Conservation (phyloP, 2,797 vertebrate species). For the Mycteria americana region DNA sequence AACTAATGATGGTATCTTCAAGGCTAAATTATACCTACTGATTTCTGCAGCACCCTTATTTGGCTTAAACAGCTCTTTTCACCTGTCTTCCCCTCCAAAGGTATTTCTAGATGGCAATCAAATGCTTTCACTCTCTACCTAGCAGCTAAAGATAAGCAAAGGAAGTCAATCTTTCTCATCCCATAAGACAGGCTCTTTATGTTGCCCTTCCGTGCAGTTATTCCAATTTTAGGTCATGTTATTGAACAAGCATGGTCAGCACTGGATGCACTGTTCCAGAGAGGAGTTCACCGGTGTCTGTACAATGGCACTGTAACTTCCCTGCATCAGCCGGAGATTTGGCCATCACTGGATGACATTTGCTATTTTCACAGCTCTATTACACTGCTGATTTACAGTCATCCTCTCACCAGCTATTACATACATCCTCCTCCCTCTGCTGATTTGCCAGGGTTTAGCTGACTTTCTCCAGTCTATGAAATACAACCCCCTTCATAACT, state of each 20-base stretch:
- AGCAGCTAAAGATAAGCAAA: background rate
- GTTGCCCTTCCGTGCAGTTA: background rate
- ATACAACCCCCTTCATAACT: background rate
- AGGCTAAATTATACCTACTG: background rate
- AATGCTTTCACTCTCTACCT: background rate
- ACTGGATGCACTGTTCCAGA: background rate
- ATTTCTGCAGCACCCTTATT: background rate
- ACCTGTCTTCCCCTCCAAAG: background rate
- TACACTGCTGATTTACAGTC: background rate
- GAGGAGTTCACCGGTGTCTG: fast-evolving
- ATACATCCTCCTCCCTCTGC: background rate
- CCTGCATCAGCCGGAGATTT: background rate
- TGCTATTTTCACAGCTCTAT: background rate
- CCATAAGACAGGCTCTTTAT: background rate
- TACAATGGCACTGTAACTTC: background rate
- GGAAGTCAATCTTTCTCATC: background rate
- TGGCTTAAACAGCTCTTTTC: background rate
- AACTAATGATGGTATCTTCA: background rate
- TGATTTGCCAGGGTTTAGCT: background rate
- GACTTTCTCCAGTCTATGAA: background rate
- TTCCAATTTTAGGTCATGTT: background rate
- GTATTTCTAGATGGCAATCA: background rate
- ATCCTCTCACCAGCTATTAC: background rate
- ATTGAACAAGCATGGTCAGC: background rate
- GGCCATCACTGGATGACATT: background rate